Evolutionary conservation across 2,888 invertebrate species (phyloP).

Genomic region (Phasia obesa): DNA sequence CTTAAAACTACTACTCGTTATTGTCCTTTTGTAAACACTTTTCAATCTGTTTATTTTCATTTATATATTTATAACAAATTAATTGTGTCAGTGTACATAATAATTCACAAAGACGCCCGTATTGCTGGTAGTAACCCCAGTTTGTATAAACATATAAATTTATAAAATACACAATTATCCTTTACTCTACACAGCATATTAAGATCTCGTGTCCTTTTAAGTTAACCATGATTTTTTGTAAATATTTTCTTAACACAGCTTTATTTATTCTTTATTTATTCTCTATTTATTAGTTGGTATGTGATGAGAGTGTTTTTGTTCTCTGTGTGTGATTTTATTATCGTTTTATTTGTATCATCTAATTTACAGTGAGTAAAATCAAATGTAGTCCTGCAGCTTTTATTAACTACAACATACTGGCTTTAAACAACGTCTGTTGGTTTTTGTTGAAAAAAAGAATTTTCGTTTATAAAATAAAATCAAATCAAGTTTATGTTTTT

Average conservation of each 20-base stretch:
- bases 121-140: not conserved
- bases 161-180: not conserved
- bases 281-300: not conserved
- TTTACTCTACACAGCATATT: constrained; percentile 12
- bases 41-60: not conserved
- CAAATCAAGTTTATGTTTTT: not conserved
- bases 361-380: constrained; percentile 58
- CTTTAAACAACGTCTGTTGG: constrained; percentile 31
- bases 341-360: constrained; percentile 23
- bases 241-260: not conserved
- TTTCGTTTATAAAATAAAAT: not conserved
- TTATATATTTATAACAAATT: not conserved
- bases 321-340: not conserved
- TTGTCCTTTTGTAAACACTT: not conserved
- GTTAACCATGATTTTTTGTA: too few relatives aligned
- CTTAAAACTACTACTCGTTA: too few relatives aligned
- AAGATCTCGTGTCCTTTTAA: constrained; percentile 7
- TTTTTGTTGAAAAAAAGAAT: constrained; percentile 14
- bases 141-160: not conserved
- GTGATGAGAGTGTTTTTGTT: too few relatives aligned
- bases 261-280: too few relatives aligned
- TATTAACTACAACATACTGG: constrained; percentile 31
- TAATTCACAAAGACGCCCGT: not conserved
- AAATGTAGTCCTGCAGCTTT: constrained; percentile 34
- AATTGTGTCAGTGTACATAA: not conserved